Evolutionary conservation across 2,888 invertebrate species (phyloP).

Genomic region (Acronicta aceris): DNA sequence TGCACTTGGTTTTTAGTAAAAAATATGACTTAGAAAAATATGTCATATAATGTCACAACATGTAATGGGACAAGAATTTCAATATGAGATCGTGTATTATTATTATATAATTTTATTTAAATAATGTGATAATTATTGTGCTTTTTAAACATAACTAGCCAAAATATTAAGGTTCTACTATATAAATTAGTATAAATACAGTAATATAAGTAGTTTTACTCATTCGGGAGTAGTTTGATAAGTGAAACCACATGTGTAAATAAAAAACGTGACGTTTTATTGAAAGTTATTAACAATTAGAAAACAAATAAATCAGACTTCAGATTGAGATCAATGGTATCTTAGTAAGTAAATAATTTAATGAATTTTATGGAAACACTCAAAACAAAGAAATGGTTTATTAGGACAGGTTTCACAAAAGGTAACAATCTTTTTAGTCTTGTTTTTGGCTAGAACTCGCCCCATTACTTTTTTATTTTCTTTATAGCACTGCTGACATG

Average conservation of each 20-base stretch:
- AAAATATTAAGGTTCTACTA: too few species aligned
- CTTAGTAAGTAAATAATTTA: neutral
- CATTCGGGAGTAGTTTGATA: constrained; percentile 1
- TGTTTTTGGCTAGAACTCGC: constrained; percentile 34
- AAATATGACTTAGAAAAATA: neutral
- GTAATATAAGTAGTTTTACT: neutral
- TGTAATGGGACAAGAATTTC: too few species aligned
- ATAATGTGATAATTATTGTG: too few species aligned
- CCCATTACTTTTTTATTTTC: constrained; percentile 23
- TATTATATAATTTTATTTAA: too few species aligned
- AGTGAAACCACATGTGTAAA: constrained; percentile 1
- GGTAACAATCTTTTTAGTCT: constrained; percentile 38
- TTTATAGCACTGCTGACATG: constrained; percentile 41
- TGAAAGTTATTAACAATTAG: constrained; percentile 4
- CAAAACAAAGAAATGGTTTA: constrained; percentile 32
- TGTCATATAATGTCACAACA: neutral
- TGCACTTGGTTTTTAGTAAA: too few species aligned
- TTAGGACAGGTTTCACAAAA: constrained; percentile 44
- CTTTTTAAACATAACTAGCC: too few species aligned
- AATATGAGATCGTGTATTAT: too few species aligned
- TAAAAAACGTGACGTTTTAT: constrained; percentile 1
- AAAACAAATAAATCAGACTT: constrained; percentile 4
- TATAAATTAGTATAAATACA: neutral
- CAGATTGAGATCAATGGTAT: constrained; percentile 2
- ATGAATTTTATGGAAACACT: constrained; percentile 29